Conservation (phyloP, 1,140 invertebrate species). For the Venustaconcha ellipsiformis region DNA sequence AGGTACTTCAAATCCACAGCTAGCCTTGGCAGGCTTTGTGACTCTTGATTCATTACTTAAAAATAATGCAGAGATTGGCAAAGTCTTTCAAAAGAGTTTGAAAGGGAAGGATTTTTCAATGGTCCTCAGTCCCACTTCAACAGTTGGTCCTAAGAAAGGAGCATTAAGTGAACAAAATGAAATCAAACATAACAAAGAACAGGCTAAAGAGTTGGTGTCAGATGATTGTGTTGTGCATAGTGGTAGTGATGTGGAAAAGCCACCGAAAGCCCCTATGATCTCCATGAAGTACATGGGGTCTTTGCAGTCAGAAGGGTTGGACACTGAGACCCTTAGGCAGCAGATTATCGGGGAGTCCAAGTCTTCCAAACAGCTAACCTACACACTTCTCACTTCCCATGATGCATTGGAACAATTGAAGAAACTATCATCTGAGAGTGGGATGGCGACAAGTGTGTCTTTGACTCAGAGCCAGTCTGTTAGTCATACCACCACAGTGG, state of each 20-base stretch:
- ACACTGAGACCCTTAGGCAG: conserved; percentile 16
- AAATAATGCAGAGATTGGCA: conserved; percentile 30
- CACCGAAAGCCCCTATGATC: not conserved
- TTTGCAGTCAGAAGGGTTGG: conserved; percentile 15
- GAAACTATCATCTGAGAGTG: conserved; percentile 9
- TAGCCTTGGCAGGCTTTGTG: conserved; percentile 26
- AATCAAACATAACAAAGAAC: too few relatives aligned
- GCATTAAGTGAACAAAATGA: too few relatives aligned
- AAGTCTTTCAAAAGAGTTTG: conserved; percentile 29
- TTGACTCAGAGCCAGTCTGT: not conserved
- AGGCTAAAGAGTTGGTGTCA: not conserved
- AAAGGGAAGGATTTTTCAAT: conserved; percentile 8
- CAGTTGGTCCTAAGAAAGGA: too few relatives aligned
- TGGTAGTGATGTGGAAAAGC: conserved; percentile 23
- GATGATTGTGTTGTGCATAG: conserved; percentile 1
- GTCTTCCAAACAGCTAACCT: conserved; percentile 14
- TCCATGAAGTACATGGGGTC: conserved; percentile 34
- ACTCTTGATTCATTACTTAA: conserved; percentile 27
- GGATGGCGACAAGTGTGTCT: not conserved
- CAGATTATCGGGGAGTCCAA: conserved; percentile 26
- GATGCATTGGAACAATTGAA: conserved; percentile 20
- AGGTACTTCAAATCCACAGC: conserved; percentile 5
- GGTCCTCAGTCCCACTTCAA: too few relatives aligned
- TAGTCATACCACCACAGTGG: not conserved
- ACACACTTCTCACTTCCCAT: conserved; percentile 25